Base-by-base conservation (phyloP, 2,113 vertebrate genomes). In the Abramis brama region DNA sequence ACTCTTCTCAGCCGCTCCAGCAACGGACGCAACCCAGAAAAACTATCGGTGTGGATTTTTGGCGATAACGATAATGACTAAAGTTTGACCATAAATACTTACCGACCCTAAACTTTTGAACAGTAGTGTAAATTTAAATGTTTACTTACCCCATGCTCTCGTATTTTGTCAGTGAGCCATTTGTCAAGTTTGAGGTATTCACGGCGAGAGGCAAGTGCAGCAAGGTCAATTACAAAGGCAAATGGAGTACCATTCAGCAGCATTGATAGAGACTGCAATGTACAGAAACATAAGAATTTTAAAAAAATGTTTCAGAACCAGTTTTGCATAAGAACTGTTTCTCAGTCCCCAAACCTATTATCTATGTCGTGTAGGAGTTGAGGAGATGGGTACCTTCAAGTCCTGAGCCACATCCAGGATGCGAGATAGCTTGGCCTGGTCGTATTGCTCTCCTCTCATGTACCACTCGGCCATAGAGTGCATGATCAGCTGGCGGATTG, bases 151-250 rank as follows among this genome's bases (percentile, higher is more conserved):
- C 97, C 98, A 87, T 99, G 98, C 91, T 99, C 98, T 94, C 98
- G 95, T 92, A 99, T 99, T 96, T 99, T 99, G 94, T 99, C 98
- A 93, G 97, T 99, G 91, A 99, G 96, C 98, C 98, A 99, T 95
- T 99, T 99, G 94, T 99, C 98, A 94, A 99, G 97, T 97, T 99
- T 99, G 97, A 99, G 98, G 97, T 99, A 99, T 98, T 99, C 98
- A 92, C 98, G 98, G 94, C 98, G 97, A 92, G 98, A 99, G 90
- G 98, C 98, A 93, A 99, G 98, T 96, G 98, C 98, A 97, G 98
- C 98, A 93, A 99, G 98, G 93, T 99, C 98, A 97, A 99, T 99
- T 94, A 99, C 98, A 96, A 99, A 99, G 95, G 98, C 98, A 97
- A 99, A 99, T 64, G 98, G 98, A 96, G 97, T 99, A 96, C 97